Evolutionary conservation across 2,113 vertebrate genomes (phyloP).

Genomic region (Dicrurus megarhynchus): DNA sequence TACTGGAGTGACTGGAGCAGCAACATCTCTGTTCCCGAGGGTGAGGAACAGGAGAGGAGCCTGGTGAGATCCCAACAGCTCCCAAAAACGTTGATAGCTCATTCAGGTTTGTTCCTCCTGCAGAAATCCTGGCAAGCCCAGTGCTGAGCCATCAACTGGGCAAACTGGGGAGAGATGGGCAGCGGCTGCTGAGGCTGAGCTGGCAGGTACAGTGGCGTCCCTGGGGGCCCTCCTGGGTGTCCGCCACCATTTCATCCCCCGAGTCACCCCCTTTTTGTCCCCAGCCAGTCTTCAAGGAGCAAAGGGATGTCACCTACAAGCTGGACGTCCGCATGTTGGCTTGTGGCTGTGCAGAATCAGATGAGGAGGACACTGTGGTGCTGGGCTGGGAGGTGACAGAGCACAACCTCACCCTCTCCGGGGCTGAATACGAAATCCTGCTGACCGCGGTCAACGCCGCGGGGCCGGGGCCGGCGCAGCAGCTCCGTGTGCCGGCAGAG

Average conservation of each 20-base stretch:
- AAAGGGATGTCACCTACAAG: neutral
- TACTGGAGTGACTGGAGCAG: conserved; percentile 76
- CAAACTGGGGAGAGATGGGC: neutral
- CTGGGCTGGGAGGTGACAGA: neutral
- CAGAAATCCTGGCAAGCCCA: neutral
- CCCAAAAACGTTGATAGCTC: fast-evolving
- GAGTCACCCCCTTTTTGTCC: neutral
- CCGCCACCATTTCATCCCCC: fast-evolving
- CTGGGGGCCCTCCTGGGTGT: neutral
- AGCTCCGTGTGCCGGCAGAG: neutral
- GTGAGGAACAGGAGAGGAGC: conserved; percentile 39
- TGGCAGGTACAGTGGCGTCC: conserved; percentile 29
- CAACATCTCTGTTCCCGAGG: conserved; percentile 54
- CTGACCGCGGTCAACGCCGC: neutral
- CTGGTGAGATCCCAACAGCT: neutral
- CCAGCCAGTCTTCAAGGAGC: neutral
- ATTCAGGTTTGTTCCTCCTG: neutral
- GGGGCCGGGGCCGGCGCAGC: fast-evolving
- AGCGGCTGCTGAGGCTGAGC: conserved; percentile 27
- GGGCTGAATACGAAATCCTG: conserved; percentile 35
- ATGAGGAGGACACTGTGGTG: neutral
- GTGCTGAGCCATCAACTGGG: neutral
- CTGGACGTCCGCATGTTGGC: neutral
- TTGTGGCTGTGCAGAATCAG: neutral
- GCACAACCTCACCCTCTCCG: conserved; percentile 16